Base-by-base conservation (phyloP, 2,113 vertebrate species). In the Mohoua ochrocephala region DNA sequence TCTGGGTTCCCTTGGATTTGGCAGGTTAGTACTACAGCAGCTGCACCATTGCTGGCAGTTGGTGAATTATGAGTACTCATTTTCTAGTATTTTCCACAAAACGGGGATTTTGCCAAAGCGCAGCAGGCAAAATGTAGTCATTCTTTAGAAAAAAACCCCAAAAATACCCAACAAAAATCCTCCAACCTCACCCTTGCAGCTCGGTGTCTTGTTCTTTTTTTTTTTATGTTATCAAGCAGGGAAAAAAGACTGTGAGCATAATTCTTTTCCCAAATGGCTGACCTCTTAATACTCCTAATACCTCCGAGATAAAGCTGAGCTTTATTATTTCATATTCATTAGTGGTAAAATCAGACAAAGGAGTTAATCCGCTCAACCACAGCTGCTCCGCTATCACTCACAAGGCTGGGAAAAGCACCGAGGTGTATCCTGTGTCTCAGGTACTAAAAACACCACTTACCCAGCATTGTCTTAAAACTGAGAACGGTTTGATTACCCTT, bases 251-350 rank as follows among this genome's bases (percentile, higher is more conserved):
- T 45, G 30, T 13, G 54, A 49, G 49, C 16, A 35, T 76, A 80
- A 79, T 75, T 91, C 26, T 71, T 56, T 60, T 56, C 67, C 75
- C 45, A 37, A 71, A 45, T 4, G 42, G 31, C 42, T 59, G 50
- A 37, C 18, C 30, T 74, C 54, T 75, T 77, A 80, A 80, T 67
- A 65, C 41, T 77, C 2, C 0, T 73, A 85, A 94, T 47, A 61
- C 54, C 35, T 69, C 54, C 0, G 1, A 80, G 71, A 94, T 67
- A 86, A 49, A 80, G 45, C 59, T 80, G 21, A n/a, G 54, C 54
- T 84, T 94, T 84, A 81, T 78, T 78, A 77, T 91, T 91, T 90
- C 54, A 14, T 74, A 73, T 63, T 77, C 84, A 70, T 93, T 90
- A 95, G 67, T 31, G 15, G 33, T 15, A 59, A 79, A 92, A 68